Conservation (phyloP, 2,888 invertebrate species). For the Drosophila neutralis region DNA sequence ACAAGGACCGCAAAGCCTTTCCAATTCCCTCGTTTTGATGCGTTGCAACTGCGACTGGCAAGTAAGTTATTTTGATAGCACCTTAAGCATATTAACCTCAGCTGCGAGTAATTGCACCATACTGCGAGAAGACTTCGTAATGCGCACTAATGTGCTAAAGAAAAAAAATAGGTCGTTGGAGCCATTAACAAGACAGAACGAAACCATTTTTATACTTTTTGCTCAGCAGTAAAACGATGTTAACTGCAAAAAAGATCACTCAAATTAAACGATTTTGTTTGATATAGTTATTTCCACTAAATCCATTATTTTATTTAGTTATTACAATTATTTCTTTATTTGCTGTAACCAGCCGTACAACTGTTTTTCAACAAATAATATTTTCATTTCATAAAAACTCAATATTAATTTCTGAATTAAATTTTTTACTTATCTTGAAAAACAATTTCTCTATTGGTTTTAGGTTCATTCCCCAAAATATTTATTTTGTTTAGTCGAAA, state of each 20-base stretch:
- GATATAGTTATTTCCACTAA: background rate
- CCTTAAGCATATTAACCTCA: slow-evolving; percentile 9
- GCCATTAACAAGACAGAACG: background rate
- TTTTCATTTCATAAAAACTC: background rate
- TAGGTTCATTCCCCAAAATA: background rate
- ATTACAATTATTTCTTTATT: background rate
- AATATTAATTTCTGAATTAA: background rate
- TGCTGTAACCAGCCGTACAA: background rate
- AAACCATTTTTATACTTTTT: background rate
- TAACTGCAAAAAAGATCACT: background rate
- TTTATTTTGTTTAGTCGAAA: background rate
- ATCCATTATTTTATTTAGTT: background rate
- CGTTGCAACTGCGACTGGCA: slow-evolving; percentile 14
- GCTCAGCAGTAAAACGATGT: background rate
- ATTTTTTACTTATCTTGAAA: background rate
- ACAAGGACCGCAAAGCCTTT: slow-evolving; percentile 54
- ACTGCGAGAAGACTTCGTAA: background rate
- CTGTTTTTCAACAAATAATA: background rate
- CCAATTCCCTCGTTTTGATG: slow-evolving; percentile 21
- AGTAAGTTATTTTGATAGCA: slow-evolving; percentile 18
- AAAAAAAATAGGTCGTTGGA: background rate
- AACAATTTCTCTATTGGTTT: background rate
- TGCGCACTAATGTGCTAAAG: slow-evolving; percentile 1
- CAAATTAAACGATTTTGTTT: background rate
- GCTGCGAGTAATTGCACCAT: background rate